Base-by-base conservation (phyloP, 2,888 invertebrate genomes). In the Drosophila neutralis region DNA sequence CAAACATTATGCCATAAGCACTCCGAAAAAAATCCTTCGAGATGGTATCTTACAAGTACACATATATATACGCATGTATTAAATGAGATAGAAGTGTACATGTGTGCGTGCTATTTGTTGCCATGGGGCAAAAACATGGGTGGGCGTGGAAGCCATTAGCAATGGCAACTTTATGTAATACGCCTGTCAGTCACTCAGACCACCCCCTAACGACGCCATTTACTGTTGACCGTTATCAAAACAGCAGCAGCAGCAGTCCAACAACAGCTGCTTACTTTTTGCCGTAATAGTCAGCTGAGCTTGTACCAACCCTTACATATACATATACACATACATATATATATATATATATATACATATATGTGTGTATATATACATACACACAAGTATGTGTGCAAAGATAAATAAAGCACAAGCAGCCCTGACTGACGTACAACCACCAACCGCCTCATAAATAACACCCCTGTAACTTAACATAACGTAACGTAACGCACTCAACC, bases 181-280 rank as follows among this genome's bases (percentile, higher is more conserved):
- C 45, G 24, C 45, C 24, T 15, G 61, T 52, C 65, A 49, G 63
- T 65, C 63, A 61, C 66, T 27, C 4, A 56, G 7, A 10, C 38
- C 45, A 45, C 70, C 60, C 69, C 58, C 76, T 59, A 81, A 58
- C 70, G 53, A 64, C 54, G 66, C 72, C 75, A 75, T 79, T 79
- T 64, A 65, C 61, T 54, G 68, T 53, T 80, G 80, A 75, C 78
- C 85, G 85, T 79, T 87, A 85, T 87, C 87, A 80, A 74, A 60
- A 45, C 54, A 64, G 59, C 70, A 72, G 62, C 62, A 73, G 51
- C 31, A 64, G 53, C 56, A 71, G 62, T 18, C 21, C 52, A 33
- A 31, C 29, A 83, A 84, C 84, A 84, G 87, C 82, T 85, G 87
- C 84, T 82, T 73, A 78, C 68, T 59, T 49, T 29, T 48, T 40